phyloP scores from a whole-genome alignment of 2,797 vertebrate genomes.

The Chaenodraco wilsoni region DNA sequence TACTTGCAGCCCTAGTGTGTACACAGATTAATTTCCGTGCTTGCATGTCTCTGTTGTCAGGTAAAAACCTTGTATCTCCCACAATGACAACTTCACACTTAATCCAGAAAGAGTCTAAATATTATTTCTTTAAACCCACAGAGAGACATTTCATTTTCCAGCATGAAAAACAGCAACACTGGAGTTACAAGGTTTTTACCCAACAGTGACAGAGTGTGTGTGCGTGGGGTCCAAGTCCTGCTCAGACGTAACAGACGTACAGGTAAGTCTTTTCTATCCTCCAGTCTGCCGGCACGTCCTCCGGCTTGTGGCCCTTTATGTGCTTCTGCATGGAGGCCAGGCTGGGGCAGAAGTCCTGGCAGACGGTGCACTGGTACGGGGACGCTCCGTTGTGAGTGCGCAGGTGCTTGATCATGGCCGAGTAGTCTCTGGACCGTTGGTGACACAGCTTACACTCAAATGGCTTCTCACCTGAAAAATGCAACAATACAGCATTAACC shows the following conservation, averaged over 20 bases:
- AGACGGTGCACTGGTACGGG: conserved; percentile 99
- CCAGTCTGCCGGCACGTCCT: conserved; percentile 98
- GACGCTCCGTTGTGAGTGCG: conserved; percentile 98
- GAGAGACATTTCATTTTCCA: conserved; percentile 42
- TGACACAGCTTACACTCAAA: conserved; percentile 99
- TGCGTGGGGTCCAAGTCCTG: conserved; percentile 68
- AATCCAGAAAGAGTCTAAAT: conserved; percentile 28
- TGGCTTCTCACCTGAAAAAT: conserved; percentile 94
- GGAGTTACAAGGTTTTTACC: conserved; percentile 51
- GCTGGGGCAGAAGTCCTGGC: conserved; percentile 98
- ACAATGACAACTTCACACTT: conserved; percentile 44
- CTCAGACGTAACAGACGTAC: conserved; percentile 98
- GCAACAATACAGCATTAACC: conserved; percentile 57
- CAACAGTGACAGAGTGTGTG: conserved; percentile 31
- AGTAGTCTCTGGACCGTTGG: conserved; percentile 98
- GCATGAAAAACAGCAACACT: conserved; percentile 46
- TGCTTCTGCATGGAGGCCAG: conserved; percentile 99
- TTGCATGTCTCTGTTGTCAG: conserved; percentile 35
- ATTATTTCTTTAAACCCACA: conserved; percentile 23
- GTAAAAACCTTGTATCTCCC: conserved; percentile 49
- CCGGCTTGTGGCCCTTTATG: conserved; percentile 98
- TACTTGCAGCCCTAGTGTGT: conserved; percentile 50
- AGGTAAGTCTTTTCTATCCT: conserved; percentile 99
- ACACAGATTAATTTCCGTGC: conserved; percentile 28
- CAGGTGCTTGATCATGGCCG: conserved; percentile 99